These are phyloP conservation scores for Burhinus bistriatus DNA, from an alignment of 2,113 vertebrate species.

Conservation along the genomic window DNA sequence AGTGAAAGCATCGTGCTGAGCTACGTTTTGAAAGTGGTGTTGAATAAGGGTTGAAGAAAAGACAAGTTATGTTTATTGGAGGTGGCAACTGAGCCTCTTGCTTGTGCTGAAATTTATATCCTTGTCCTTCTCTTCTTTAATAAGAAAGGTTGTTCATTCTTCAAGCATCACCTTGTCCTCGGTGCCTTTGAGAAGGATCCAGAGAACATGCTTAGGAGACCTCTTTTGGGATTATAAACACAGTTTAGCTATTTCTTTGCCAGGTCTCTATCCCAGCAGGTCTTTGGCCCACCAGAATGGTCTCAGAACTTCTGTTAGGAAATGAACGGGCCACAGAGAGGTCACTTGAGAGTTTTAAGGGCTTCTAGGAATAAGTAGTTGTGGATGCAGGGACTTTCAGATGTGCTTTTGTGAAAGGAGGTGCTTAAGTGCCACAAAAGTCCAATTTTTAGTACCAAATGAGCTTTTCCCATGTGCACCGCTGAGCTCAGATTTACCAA, in stretches of 20 bases:
- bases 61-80: background rate
- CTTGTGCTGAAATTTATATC: background rate
- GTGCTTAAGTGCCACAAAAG: background rate
- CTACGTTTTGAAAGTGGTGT: background rate
- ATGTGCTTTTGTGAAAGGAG: background rate
- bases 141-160: background rate
- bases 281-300: background rate
- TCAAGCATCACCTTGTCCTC: background rate
- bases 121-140: background rate
- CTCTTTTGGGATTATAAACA: background rate
- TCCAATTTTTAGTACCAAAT: background rate
- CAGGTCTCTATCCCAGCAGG: background rate
- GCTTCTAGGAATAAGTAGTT: background rate
- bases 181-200: background rate
- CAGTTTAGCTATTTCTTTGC: background rate
- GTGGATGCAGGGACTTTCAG: background rate
- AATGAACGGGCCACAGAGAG: background rate
- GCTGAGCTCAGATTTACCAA: background rate
- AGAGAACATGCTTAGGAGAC: background rate
- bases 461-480: background rate
- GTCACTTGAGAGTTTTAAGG: background rate
- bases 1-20: background rate
- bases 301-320: background rate
- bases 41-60: background rate
- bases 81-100: background rate